Conservation (phyloP, 2,113 vertebrate species). For the Pogona vitticeps region DNA sequence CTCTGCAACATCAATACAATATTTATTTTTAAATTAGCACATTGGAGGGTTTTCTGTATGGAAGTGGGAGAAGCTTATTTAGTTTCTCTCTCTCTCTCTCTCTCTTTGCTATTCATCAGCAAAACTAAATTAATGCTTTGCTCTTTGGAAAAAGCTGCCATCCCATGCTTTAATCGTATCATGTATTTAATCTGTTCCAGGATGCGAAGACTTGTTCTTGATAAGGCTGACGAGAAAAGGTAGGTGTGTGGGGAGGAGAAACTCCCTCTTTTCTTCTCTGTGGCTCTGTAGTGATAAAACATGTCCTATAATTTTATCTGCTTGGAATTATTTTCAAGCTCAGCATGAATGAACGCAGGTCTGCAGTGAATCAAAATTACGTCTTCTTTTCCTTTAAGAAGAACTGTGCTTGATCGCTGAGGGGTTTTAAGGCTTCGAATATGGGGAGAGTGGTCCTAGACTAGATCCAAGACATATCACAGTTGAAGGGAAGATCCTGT, state of each 20-base stretch:
- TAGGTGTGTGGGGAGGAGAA: slow-evolving; percentile 29
- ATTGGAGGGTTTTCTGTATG: slow-evolving; percentile 41
- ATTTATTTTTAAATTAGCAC: slow-evolving; percentile 22
- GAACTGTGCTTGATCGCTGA: slow-evolving; percentile 40
- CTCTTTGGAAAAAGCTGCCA: slow-evolving; percentile 40
- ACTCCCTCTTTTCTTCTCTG: slow-evolving; percentile 66
- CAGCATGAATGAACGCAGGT: slow-evolving; percentile 57
- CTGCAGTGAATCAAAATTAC: slow-evolving; percentile 48
- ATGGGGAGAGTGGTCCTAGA: background rate
- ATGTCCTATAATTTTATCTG: slow-evolving; percentile 64
- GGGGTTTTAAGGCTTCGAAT: slow-evolving; percentile 31
- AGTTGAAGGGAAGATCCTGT: too few relatives aligned
- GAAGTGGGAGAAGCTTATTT: slow-evolving; percentile 26
- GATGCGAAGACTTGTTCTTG: slow-evolving; percentile 65
- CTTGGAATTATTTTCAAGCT: slow-evolving; percentile 62
- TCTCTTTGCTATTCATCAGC: slow-evolving; percentile 52
- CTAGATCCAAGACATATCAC: too few relatives aligned
- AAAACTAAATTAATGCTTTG: slow-evolving; percentile 63
- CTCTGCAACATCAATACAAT: slow-evolving; percentile 18
- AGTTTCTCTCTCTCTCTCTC: slow-evolving; percentile 57
- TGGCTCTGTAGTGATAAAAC: slow-evolving; percentile 65
- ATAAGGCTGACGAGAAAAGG: slow-evolving; percentile 13
- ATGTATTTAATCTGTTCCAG: slow-evolving; percentile 53
- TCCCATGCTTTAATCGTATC: slow-evolving; percentile 65
- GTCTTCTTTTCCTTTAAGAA: slow-evolving; percentile 9